A percentile compares a stretch with the other conserved stretches of the same genome.
These are phyloP conservation scores for Liparis tanakae DNA, from an alignment of 2,797 vertebrate species.

Conservation along the genomic window DNA sequence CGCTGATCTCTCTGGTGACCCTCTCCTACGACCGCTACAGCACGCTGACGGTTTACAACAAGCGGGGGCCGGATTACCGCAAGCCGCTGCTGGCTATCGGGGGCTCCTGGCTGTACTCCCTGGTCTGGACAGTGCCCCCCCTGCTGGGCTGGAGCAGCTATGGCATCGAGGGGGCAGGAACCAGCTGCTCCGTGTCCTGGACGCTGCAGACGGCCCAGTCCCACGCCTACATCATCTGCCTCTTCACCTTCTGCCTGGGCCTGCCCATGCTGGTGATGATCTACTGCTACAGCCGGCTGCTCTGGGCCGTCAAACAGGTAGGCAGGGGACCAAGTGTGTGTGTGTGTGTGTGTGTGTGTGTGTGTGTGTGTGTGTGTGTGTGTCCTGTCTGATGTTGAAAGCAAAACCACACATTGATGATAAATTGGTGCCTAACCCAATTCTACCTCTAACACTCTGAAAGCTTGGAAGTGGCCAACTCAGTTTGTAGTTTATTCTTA, in stretches of 20 bases:
- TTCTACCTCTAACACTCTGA: not conserved
- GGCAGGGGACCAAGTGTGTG: not conserved
- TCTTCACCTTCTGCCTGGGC: constrained; percentile 90
- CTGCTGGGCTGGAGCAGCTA: constrained; percentile 93
- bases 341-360: not conserved
- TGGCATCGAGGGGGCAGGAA: constrained; percentile 87
- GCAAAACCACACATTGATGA: not conserved
- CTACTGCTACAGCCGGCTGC: constrained; percentile 89
- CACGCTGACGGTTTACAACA: constrained; percentile 88
- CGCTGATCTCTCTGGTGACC: constrained; percentile 89
- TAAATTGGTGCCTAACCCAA: not conserved
- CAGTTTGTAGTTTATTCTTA: not conserved
- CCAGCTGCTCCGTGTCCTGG: constrained; percentile 91
- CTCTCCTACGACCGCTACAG: constrained; percentile 92
- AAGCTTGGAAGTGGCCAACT: not conserved
- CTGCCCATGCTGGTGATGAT: constrained; percentile 88
- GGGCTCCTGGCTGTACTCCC: constrained; percentile 88
- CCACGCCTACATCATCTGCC: constrained; percentile 89
- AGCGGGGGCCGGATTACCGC: constrained; percentile 78
- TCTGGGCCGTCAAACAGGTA: constrained; percentile 90
- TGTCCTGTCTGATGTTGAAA: not conserved
- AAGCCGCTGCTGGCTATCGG: constrained; percentile 87
- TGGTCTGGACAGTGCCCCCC: constrained; percentile 91
- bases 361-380: no score
- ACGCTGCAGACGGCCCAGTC: constrained; percentile 81